Percentiles rank a stretch among this genome's conserved stretches.
Evolutionary conservation across 1,140 invertebrate genomes (phyloP).

Genomic region (Gryon sp.): DNA sequence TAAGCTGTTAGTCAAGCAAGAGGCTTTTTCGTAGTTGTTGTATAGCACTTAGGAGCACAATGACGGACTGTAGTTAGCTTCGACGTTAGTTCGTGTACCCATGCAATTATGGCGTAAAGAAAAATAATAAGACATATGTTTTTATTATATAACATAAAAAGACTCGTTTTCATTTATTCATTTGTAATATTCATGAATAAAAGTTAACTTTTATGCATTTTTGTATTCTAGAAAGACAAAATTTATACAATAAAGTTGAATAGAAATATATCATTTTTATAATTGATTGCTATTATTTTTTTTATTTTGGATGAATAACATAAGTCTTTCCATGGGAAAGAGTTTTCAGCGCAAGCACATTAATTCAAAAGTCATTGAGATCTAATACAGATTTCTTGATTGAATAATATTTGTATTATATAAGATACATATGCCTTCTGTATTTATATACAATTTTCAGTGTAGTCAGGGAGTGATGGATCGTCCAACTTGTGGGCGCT

Average conservation of each 20-base stretch:
- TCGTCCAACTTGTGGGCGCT: constrained; percentile 61
- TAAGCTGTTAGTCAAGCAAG: constrained; percentile 69
- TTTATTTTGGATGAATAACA: not conserved
- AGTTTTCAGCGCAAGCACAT: constrained; percentile 19
- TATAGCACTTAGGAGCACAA: constrained; percentile 69
- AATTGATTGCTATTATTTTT: too few relatives aligned
- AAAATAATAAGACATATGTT: constrained; percentile 21
- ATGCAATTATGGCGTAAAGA: constrained; percentile 37
- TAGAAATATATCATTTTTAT: too few relatives aligned
- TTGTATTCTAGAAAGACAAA: too few relatives aligned
- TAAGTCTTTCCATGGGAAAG: too few relatives aligned
- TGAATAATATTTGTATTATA: constrained; percentile 31
- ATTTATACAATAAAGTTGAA: too few relatives aligned
- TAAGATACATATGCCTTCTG: constrained; percentile 16
- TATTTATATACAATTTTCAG: constrained; percentile 43
- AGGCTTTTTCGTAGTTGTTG: constrained; percentile 64
- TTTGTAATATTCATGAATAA: too few relatives aligned
- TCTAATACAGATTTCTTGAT: not conserved
- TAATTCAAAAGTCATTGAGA: constrained; percentile 11
- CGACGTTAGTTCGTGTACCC: constrained; percentile 40
- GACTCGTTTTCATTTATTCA: too few relatives aligned
- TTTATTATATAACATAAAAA: constrained; percentile 1
- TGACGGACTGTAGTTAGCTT: constrained; percentile 68
- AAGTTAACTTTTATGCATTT: too few relatives aligned
- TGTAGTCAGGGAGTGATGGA: constrained; percentile 35